Percentiles rank a stretch among this genome's conserved stretches.
These are phyloP conservation scores for Drymodes brunneopygia DNA, from an alignment of 2,113 vertebrate genomes.

Conservation along the genomic window DNA sequence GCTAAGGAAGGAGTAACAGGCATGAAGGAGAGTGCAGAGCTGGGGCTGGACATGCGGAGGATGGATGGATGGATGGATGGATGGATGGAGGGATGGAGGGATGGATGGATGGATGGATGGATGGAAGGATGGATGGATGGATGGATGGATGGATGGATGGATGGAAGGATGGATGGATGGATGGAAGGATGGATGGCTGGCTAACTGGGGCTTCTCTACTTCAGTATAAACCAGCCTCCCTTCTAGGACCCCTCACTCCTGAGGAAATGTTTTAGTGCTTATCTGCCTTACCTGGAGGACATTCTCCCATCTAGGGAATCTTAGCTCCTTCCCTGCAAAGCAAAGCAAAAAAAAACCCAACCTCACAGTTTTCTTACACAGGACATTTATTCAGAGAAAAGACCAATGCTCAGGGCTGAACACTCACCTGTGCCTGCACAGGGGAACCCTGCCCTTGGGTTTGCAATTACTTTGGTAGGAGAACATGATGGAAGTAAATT, in stretches of 20 bases:
- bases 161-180: background rate
- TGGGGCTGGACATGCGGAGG: background rate
- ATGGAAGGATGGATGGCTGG: background rate
- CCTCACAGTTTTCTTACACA: accelerated
- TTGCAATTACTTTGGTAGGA: background rate
- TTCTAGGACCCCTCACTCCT: background rate
- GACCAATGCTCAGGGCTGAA: no score
- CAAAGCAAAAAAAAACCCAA: accelerated
- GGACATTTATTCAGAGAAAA: background rate
- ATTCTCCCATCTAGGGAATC: background rate
- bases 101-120: background rate
- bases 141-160: background rate
- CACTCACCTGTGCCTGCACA: no score
- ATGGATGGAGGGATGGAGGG: background rate
- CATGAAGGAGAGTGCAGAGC: background rate
- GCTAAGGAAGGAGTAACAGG: background rate
- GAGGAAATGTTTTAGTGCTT: background rate
- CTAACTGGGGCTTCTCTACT: background rate
- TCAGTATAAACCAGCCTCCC: background rate
- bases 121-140: background rate
- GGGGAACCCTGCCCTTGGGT: background rate
- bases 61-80: background rate
- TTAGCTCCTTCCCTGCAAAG: background rate
- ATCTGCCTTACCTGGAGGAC: accelerated
- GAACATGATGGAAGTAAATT: background rate